phyloP scores from a whole-genome alignment of 2,888 invertebrate species.

The Malacosoma neustria region DNA sequence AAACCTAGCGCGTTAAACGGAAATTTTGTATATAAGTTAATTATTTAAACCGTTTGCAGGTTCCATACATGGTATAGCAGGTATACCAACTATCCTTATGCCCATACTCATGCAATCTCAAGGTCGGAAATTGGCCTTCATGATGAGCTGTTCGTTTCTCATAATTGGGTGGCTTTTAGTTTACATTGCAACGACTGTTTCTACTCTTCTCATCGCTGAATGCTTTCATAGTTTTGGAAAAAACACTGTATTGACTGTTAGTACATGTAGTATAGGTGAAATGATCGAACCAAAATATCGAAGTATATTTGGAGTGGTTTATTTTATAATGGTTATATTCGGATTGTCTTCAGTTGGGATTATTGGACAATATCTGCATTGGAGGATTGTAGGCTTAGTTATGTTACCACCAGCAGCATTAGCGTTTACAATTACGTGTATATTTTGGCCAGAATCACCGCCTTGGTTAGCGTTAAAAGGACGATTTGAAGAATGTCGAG shows the following conservation, averaged over 20 bases:
- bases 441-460: conserved; percentile 17
- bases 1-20: too few species aligned
- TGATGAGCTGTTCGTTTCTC: conserved; percentile 1
- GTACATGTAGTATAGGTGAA: conserved; percentile 9
- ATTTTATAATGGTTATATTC: background rate
- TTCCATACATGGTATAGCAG: conserved; percentile 5
- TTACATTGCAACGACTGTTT: background rate
- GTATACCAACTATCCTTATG: conserved; percentile 4
- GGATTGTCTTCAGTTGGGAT: background rate
- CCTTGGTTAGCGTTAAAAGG: conserved; percentile 18
- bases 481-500: conserved; percentile 13
- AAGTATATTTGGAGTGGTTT: conserved; percentile 6
- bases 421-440: conserved; percentile 7
- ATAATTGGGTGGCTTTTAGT: conserved; percentile 4
- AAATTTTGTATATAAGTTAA: too few species aligned
- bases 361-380: conserved; percentile 1
- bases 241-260: conserved; percentile 3
- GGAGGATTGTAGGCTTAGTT: conserved; percentile 3
- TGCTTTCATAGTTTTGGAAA: conserved; percentile 4
- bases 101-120: conserved; percentile 5
- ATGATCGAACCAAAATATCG: conserved; percentile 17
- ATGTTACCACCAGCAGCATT: conserved; percentile 4
- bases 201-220: conserved; percentile 2
- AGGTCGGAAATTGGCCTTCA: conserved; percentile 4
- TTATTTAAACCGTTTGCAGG: conserved; percentile 4